Conservation (phyloP, 2,888 invertebrate species). For the Auanema sp. region DNA sequence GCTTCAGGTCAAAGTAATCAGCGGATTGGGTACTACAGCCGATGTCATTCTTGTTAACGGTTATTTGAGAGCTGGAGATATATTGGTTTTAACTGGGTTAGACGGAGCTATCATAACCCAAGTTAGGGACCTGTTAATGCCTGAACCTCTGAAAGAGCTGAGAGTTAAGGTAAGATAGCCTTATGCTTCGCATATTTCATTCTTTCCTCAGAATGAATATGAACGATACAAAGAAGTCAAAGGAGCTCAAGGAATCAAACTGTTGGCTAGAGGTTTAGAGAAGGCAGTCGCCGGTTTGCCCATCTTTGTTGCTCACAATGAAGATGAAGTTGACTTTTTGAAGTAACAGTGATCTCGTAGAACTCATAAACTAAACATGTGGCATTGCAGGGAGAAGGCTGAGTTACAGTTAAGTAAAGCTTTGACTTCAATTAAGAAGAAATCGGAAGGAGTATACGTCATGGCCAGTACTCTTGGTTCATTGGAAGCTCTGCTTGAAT, state of each 20-base stretch:
- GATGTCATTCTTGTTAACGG: slow-evolving; percentile 98
- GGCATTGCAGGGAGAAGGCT: slow-evolving; percentile 75
- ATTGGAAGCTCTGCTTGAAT: slow-evolving; percentile 91
- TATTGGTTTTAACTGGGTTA: slow-evolving; percentile 90
- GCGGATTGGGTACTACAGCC: slow-evolving; percentile 95
- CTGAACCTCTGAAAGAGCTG: slow-evolving; percentile 94
- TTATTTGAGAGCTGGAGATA: slow-evolving; percentile 85
- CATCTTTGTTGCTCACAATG: slow-evolving; percentile 84
- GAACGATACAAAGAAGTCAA: slow-evolving; percentile 89
- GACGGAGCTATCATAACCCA: slow-evolving; percentile 98
- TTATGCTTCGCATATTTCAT: slow-evolving; percentile 1
- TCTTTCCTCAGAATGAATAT: slow-evolving; percentile 71
- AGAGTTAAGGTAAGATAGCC: slow-evolving; percentile 82
- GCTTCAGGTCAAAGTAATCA: slow-evolving; percentile 82
- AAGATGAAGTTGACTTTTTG: slow-evolving; percentile 88
- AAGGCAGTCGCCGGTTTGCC: slow-evolving; percentile 94
- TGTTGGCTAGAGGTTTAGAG: slow-evolving; percentile 84
- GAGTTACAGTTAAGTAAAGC: slow-evolving; percentile 84
- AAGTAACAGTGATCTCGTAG: slow-evolving; percentile 60
- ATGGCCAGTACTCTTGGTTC: slow-evolving; percentile 99
- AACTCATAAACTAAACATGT: not conserved
- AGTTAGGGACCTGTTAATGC: slow-evolving; percentile 93
- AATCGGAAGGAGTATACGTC: slow-evolving; percentile 93
- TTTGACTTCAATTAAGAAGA: slow-evolving; percentile 85
- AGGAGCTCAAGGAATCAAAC: slow-evolving; percentile 97